These are phyloP conservation scores for Phoebastria nigripes DNA, from an alignment of 2,797 vertebrate species.

Conservation along the genomic window DNA sequence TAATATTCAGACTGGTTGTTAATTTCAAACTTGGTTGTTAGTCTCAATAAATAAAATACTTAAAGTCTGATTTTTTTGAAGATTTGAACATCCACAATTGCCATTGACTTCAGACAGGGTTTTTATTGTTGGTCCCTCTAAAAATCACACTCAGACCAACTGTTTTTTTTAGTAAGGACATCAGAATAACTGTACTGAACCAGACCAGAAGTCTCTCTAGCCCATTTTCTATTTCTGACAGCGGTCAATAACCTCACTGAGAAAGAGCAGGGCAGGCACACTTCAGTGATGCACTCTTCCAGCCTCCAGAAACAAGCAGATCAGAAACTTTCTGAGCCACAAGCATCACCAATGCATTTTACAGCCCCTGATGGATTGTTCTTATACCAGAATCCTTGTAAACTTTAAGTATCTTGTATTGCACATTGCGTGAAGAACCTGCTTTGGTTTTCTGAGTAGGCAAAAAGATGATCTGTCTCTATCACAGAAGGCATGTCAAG, in stretches of 20 bases:
- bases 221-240: background rate
- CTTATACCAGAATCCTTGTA: background rate
- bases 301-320: background rate
- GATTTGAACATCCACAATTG: background rate
- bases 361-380: background rate
- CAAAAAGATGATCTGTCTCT: background rate
- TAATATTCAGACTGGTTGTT: background rate
- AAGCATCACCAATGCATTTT: background rate
- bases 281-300: background rate
- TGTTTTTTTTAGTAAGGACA: background rate
- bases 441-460: background rate
- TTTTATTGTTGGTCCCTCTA: background rate
- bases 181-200: background rate
- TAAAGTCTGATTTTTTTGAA: background rate
- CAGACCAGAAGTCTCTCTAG: background rate
- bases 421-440: background rate
- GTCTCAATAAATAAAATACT: background rate
- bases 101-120: background rate
- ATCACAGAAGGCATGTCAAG: background rate
- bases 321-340: background rate
- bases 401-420: background rate
- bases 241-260: background rate
- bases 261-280: background rate
- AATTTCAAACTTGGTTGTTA: background rate
- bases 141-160: background rate